Evolutionary conservation across 2,888 invertebrate genomes (phyloP), one percentile per base, ranked within the genome.

Genomic region (Macroteleia sp.): DNA sequence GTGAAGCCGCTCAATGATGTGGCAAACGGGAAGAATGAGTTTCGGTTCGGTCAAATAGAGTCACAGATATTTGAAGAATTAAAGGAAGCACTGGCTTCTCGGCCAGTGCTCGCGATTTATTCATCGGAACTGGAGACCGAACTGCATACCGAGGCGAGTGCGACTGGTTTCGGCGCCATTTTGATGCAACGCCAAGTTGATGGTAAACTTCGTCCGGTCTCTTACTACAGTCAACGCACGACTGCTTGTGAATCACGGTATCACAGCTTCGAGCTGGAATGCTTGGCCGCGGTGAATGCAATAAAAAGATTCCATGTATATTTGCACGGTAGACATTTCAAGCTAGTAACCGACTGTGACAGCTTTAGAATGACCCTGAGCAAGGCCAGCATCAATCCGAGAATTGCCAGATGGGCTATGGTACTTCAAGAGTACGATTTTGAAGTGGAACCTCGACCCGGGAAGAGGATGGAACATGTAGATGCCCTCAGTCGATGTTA

Each of bases 221-320:
- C 25, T 25, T 3, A 25, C 6, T 25, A 25, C 6, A 25, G 25
- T 25, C 25, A 25, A 6, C 25, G 25, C 25, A 25, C 25, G 25
- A 25, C 25, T 3, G 25, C 25, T 4, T 25, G 25, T 4, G 42
- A 42, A 20, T 42, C 42, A 10, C 8, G 42, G 2, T 42, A 42
- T 10, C 42, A 42, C 20, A 42, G 42, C 20, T 19, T n/a, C n/a
- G n/a, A n/a, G n/a, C n/a, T n/a, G n/a, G n/a, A n/a, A n/a, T n/a
- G n/a, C n/a, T 19, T 67, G 82, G 77, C 74, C 2, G 32, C 42
- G 0, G 86, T 42, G 14, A 42, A 87, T 61, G 54, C 84, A 1
- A 83, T 79, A 46, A 86, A 85, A 46, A 4, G 32, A 10, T 48
- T 48, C n/a, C 48, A 32, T 16, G 32, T 48, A 10, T 30, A 32